These are phyloP conservation scores for Pharmacophagus antenor DNA, from an alignment of 2,888 invertebrate species.

Conservation along the genomic window DNA sequence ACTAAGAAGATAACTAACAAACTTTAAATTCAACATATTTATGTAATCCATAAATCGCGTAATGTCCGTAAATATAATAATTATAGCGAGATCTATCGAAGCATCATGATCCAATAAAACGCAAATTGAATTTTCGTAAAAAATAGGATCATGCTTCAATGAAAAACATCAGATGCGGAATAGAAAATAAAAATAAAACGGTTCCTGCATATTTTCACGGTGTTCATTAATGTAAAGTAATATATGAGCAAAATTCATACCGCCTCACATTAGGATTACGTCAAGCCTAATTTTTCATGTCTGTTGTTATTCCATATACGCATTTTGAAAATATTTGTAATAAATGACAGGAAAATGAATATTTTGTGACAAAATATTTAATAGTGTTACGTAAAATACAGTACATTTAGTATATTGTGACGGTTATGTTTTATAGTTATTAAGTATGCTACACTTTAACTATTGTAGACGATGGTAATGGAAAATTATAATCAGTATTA, in stretches of 20 bases:
- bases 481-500: too few relatives aligned
- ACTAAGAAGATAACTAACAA: too few relatives aligned
- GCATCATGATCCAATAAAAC: too few relatives aligned
- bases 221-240: background rate
- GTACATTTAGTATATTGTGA: background rate
- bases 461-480: too few relatives aligned
- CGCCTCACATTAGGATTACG: slow-evolving; percentile 7
- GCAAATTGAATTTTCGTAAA: background rate
- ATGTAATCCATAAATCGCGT: too few relatives aligned
- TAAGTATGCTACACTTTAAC: too few relatives aligned
- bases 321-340: background rate
- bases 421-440: too few relatives aligned
- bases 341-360: background rate
- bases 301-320: background rate
- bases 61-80: too few relatives aligned
- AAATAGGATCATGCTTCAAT: background rate
- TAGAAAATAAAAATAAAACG: background rate
- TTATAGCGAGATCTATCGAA: too few relatives aligned
- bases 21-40: too few relatives aligned
- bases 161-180: background rate
- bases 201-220: background rate
- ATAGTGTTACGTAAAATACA: slow-evolving; percentile 6
- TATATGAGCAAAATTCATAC: background rate
- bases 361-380: background rate
- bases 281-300: background rate